Base-by-base conservation (phyloP, 1,140 invertebrate genomes). In the Belonocnema kinseyi region DNA sequence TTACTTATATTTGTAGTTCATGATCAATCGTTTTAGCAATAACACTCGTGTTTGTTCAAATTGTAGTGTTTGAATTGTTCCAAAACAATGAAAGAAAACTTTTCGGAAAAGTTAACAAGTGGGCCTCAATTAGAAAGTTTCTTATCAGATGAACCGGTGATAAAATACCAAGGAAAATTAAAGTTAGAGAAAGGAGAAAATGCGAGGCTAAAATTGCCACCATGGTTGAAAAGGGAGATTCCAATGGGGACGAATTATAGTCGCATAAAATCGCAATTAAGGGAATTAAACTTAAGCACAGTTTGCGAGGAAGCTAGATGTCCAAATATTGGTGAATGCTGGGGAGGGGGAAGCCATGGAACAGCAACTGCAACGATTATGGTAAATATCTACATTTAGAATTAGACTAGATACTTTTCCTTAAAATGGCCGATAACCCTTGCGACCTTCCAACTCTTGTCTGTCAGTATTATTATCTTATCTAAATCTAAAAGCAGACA, bases 321-420 rank as follows among this genome's bases (percentile, higher is more conserved):
- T 93, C 99, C 99, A 1, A 99, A 99, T 91, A 99, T 99, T 84
- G 98, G 98, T 21, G 98, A 99, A 92, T 99, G 99, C 92, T 99
- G 99, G 99, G 98, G 98, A 80, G 98, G 96, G n/a, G 96, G 96
- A 73, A 93, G 95, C 83, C 94, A 97, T 92, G 95, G 95, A 40
- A 97, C 96, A 14, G 95, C 97, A 50, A 98, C 97, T 75, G 96
- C 97, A 70, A 98, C 97, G 66, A 97, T 97, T 79, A 98, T 98
- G 97, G 96, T 97, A 91, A 86, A 75, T 40, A 82, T 76, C 72
- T 50, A 50, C 72, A 52, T 72, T 75, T 50, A 56, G 17, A 66
- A 74, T 70, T 77, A 71, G 66, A 77, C 33, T n/a, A 75, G 19
- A 2, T 19, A 10, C 1, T 56, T 56, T 56, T 17, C 16, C 17